Conservation (phyloP, 2,113 vertebrate genomes). For the Motacilla alba region DNA sequence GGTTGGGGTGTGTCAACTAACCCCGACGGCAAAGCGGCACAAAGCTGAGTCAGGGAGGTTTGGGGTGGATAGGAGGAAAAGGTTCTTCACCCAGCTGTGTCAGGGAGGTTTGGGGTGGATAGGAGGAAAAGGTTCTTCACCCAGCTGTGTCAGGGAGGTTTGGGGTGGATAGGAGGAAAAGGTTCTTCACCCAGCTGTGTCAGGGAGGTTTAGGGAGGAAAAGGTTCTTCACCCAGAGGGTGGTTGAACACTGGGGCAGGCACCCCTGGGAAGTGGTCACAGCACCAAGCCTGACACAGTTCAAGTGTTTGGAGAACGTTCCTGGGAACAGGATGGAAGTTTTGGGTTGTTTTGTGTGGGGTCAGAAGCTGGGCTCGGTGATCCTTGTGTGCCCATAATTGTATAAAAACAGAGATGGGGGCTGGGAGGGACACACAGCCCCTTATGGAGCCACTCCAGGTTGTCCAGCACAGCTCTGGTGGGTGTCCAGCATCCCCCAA, state of each 20-base stretch:
- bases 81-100: not conserved
- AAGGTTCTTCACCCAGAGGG: not conserved
- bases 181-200: not conserved
- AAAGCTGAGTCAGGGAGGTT: not conserved
- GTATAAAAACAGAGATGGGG: not conserved
- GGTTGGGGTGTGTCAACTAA: not conserved
- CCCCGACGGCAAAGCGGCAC: rapidly evolving
- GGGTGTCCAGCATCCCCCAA: not conserved
- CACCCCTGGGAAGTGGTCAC: no score
- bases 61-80: not conserved
- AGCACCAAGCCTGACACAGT: not conserved
- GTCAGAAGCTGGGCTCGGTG: not conserved
- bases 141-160: not conserved
- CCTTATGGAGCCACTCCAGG: not conserved
- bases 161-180: not conserved
- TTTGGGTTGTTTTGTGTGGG: not conserved
- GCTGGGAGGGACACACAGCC: not conserved
- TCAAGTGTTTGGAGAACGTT: rapidly evolving
- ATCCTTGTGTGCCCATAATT: not conserved
- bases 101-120: no score
- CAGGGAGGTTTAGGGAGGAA: not conserved
- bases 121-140: not conserved
- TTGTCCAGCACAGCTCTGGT: not conserved
- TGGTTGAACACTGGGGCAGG: not conserved
- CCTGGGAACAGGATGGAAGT: not conserved